A percentile compares a stretch with the other conserved stretches of the same genome.
Conservation (phyloP, 30 jellyfish, hydroid and myxozoan species). For the Aurelia sp. region DNA sequence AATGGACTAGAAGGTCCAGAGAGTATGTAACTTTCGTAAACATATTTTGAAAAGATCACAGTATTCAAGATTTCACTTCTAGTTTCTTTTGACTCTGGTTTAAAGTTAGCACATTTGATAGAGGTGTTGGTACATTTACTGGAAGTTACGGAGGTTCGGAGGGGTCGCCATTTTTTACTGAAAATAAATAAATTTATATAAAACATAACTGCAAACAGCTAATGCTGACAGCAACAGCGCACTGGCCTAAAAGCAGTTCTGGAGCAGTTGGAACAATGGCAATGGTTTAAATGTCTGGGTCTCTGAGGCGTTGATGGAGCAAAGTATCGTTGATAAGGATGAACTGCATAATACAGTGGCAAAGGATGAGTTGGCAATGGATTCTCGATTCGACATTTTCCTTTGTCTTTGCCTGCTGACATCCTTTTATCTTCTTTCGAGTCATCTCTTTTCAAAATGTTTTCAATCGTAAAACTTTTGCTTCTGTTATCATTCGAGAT, state of each 20-base stretch:
- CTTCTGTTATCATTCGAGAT: slow-evolving; percentile 19
- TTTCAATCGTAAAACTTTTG: slow-evolving; percentile 62
- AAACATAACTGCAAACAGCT: background rate
- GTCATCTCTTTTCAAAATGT: slow-evolving; percentile 52
- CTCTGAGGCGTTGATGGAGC: slow-evolving; percentile 39
- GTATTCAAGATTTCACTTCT: no score
- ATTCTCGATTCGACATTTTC: slow-evolving; percentile 27
- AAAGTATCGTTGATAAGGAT: slow-evolving; percentile 52
- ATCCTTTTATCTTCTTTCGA: slow-evolving; percentile 11
- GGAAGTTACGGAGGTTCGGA: no score
- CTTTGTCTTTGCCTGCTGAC: slow-evolving; percentile 10
- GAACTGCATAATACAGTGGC: slow-evolving; percentile 51
- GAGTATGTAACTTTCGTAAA: no score
- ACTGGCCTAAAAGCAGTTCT: slow-evolving; percentile 70
- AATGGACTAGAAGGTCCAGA: no score
- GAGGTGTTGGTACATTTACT: no score
- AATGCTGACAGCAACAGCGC: slow-evolving; percentile 71
- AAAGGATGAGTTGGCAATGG: slow-evolving; percentile 53
- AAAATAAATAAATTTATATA: no score
- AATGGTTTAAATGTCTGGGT: slow-evolving; percentile 27
- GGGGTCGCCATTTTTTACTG: no score
- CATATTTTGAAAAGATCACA: no score
- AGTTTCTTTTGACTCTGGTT: no score
- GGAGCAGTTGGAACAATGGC: slow-evolving; percentile 45
- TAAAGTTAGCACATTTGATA: no score